Conservation (phyloP, 2,113 vertebrate genomes). For the Solenodon paradoxus region DNA sequence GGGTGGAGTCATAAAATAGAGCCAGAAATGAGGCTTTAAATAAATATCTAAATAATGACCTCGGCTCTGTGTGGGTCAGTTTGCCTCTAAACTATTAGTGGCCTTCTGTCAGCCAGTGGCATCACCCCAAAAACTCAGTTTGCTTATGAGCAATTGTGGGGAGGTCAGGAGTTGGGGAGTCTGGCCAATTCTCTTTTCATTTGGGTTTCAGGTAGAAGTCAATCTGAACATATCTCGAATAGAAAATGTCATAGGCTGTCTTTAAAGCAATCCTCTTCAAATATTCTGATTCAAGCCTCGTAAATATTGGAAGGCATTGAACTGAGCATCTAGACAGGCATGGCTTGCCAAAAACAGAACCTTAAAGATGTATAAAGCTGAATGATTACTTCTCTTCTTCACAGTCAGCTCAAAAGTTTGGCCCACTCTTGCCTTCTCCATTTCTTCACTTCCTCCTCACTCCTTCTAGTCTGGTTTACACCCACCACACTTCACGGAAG, state of each 20-base stretch:
- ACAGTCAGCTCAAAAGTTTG: background rate
- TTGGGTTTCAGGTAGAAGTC: conserved; percentile 18
- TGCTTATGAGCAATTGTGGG: background rate
- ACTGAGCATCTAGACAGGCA: background rate
- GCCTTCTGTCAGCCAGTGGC: background rate
- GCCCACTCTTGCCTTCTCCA: background rate
- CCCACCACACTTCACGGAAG: background rate
- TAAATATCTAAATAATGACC: background rate
- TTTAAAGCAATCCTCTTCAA: conserved; percentile 4
- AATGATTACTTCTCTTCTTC: background rate
- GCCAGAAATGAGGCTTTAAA: conserved; percentile 17
- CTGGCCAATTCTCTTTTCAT: conserved; percentile 32
- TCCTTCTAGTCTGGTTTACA: background rate
- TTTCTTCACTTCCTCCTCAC: background rate
- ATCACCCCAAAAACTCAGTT: background rate
- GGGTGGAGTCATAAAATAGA: background rate
- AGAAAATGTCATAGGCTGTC: conserved; percentile 19
- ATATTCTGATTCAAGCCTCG: conserved; percentile 10
- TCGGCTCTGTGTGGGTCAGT: background rate
- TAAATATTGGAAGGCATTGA: background rate
- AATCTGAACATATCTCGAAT: conserved; percentile 15
- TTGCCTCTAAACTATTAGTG: background rate
- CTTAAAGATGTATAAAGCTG: background rate
- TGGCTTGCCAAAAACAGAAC: background rate
- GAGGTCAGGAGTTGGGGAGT: background rate